Conservation (phyloP, 1,140 invertebrate genomes). For the Drosophila nebulosa region DNA sequence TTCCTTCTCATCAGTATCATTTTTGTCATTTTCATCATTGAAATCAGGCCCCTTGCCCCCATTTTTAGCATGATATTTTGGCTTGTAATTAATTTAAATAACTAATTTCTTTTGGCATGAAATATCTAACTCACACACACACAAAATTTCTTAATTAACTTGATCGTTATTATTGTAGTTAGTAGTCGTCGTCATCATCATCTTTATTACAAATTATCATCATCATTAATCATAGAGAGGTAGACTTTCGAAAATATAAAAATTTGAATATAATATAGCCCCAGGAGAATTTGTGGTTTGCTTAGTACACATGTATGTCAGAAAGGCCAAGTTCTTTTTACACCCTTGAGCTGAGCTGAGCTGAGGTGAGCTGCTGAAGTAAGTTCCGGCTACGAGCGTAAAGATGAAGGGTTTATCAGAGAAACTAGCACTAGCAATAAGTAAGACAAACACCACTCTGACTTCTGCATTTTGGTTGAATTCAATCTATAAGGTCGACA, state of each 20-base stretch:
- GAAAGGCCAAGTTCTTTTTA: background rate
- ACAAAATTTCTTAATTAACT: background rate
- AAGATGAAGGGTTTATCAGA: background rate
- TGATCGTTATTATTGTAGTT: background rate
- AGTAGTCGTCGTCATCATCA: background rate
- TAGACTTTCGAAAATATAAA: background rate
- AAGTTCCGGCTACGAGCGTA: background rate
- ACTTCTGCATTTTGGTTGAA: background rate
- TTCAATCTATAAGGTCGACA: constrained; percentile 20
- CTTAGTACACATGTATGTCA: background rate
- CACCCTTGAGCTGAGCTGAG: background rate
- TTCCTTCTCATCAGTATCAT: no score
- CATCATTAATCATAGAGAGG: constrained; percentile 21
- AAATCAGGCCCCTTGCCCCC: background rate
- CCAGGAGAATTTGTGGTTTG: no score
- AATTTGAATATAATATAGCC: background rate
- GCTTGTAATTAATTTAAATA: constrained; percentile 18
- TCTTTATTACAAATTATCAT: constrained; percentile 23
- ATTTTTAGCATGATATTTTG: background rate
- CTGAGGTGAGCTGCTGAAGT: no score
- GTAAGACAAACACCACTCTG: background rate
- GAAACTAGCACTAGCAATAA: no score
- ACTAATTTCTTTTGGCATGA: constrained; percentile 40
- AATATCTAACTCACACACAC: background rate
- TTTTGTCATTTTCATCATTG: no score